Evolutionary conservation across 2,888 invertebrate genomes (phyloP).

Genomic region (Ophion ventricosus): DNA sequence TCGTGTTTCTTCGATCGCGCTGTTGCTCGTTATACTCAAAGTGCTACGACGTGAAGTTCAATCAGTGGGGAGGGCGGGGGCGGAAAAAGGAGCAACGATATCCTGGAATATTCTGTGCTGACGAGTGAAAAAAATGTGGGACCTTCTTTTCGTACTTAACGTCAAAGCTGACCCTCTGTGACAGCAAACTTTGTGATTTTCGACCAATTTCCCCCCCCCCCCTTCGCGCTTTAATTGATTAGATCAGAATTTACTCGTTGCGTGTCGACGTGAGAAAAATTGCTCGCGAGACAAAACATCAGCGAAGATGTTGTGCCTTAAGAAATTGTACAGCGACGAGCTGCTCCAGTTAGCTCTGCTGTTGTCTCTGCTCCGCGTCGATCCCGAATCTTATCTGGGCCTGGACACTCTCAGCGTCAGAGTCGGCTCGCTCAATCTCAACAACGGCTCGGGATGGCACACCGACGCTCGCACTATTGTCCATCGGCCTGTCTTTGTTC

Average conservation of each 20-base stretch:
- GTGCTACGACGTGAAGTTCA: neutral
- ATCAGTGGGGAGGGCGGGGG: no score
- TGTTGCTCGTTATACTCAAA: neutral
- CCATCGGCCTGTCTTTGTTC: slow-evolving; percentile 87
- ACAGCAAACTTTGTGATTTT: slow-evolving; percentile 42
- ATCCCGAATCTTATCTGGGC: slow-evolving; percentile 89
- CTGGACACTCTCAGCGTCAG: slow-evolving; percentile 85
- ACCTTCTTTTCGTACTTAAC: slow-evolving; percentile 72
- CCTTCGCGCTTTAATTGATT: neutral
- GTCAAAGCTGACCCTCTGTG: slow-evolving; percentile 72
- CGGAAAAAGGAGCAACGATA: neutral
- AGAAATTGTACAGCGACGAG: slow-evolving; percentile 93
- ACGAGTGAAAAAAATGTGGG: slow-evolving; percentile 67
- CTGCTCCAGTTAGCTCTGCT: slow-evolving; percentile 92
- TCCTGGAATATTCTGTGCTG: neutral
- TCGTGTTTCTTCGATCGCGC: neutral
- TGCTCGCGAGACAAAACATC: neutral
- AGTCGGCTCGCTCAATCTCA: slow-evolving; percentile 84
- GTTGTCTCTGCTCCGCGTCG: slow-evolving; percentile 91
- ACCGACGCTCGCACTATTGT: slow-evolving; percentile 85
- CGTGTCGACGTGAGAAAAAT: slow-evolving; percentile 51
- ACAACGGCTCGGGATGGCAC: slow-evolving; percentile 89
- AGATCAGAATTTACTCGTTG: slow-evolving; percentile 45
- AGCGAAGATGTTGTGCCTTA: slow-evolving; percentile 89
- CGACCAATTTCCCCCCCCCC: neutral